Evolutionary conservation across 2,888 invertebrate species (phyloP), one percentile per base, ranked within the genome.

Genomic region (Hydriomena furcata): DNA sequence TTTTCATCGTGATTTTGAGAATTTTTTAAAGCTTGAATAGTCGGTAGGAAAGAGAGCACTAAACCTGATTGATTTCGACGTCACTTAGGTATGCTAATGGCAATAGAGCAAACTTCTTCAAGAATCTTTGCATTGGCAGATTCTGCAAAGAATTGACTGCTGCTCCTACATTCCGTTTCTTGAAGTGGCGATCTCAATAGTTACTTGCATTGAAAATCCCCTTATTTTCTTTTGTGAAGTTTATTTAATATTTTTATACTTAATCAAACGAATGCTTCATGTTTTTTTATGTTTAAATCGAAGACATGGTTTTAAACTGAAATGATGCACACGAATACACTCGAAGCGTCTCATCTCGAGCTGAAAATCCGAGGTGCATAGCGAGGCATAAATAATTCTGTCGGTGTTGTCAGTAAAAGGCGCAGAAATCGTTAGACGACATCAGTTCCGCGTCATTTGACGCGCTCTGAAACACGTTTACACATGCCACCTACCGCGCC

Each of bases 381-480:
- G 37, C 35, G 35, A 50, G 41, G 42, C 50, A 51, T 55, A 53
- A 49, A 52, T 48, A 52, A 53, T 49, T 51, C 45, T 21, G n/a
- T 25, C 25, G 34, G 42, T 45, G 45, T 41, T 51, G 46, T 32
- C 35, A 46, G 71, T 71, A 77, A 73, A 74, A 76, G 70, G 69
- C 69, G 68, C 46, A 70, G 75, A 71, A 77, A 81, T 81, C 81
- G 80, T 79, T 79, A 82, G 76, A 72, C 75, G 72, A 65, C 79
- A 75, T 80, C 73, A 76, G 78, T 81, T 77, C 77, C 78, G 65
- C 77, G 58, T 82, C 83, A 82, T 82, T 83, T 76, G 73, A 57
- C 70, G 58, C 61, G 55, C 53, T 58, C 55, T 66, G 61, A 50
- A 42, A 42, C 52, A 47, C 47, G 77, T 76, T 75, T 69, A 75